Conservation (phyloP, 2,888 invertebrate genomes). For the Malachius bipustulatus region DNA sequence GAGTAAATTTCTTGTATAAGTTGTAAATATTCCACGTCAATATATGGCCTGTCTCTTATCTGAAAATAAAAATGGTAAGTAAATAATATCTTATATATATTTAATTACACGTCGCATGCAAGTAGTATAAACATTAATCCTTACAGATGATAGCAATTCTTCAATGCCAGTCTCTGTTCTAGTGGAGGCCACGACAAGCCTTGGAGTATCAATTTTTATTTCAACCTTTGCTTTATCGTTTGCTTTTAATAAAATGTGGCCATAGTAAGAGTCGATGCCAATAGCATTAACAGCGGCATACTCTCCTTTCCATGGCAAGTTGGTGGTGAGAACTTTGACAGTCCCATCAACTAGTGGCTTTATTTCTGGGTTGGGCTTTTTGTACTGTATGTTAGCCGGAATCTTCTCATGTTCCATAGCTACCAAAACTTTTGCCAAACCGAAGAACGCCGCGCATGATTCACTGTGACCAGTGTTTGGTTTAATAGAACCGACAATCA, state of each 20-base stretch:
- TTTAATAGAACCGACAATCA: slow-evolving; percentile 90
- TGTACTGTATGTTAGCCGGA: slow-evolving; percentile 83
- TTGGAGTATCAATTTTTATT: slow-evolving; percentile 48
- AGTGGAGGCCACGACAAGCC: slow-evolving; percentile 66
- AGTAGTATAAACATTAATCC: slow-evolving; percentile 6
- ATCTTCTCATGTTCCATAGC: slow-evolving; percentile 84
- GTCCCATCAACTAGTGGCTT: slow-evolving; percentile 76
- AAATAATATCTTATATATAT: slow-evolving; percentile 2
- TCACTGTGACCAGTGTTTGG: slow-evolving; percentile 98
- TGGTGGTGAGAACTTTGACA: slow-evolving; percentile 60
- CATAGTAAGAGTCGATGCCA: slow-evolving; percentile 95
- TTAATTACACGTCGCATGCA: neutral
- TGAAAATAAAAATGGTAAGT: slow-evolving; percentile 13
- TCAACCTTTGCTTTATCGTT: slow-evolving; percentile 50
- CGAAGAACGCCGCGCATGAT: slow-evolving; percentile 77
- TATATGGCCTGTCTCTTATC: slow-evolving; percentile 42
- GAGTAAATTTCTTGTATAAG: slow-evolving; percentile 40
- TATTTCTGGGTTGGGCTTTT: slow-evolving; percentile 80
- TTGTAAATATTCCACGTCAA: slow-evolving; percentile 41
- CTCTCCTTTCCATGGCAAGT: slow-evolving; percentile 74
- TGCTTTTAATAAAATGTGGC: slow-evolving; percentile 75
- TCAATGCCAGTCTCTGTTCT: slow-evolving; percentile 72
- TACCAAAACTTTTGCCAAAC: slow-evolving; percentile 78
- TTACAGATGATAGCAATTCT: slow-evolving; percentile 44
- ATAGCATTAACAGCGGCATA: slow-evolving; percentile 89